These are phyloP conservation scores for Cataglyphis altisquamis DNA, from an alignment of 2,888 invertebrate species.

Conservation along the genomic window DNA sequence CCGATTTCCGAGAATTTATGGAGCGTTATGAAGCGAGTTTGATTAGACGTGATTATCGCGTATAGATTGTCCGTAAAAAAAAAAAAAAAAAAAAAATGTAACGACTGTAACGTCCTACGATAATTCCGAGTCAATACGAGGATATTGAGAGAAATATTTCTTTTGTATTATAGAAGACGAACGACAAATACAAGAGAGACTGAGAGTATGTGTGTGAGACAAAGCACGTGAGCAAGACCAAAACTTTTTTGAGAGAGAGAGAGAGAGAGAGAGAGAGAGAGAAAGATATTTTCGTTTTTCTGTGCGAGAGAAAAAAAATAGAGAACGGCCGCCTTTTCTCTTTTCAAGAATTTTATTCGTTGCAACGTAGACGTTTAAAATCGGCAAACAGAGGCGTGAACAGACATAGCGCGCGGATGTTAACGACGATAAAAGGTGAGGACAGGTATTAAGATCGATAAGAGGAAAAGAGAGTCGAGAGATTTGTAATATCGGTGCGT, in stretches of 20 bases:
- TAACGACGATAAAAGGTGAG: neutral
- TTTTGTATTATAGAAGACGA: slow-evolving; percentile 32
- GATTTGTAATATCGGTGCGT: slow-evolving; percentile 77
- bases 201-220: slow-evolving; percentile 33
- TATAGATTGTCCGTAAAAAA: neutral
- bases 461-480: slow-evolving; percentile 22
- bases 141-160: slow-evolving; percentile 4
- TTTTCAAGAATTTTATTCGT: slow-evolving; percentile 16
- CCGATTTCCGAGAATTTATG: slow-evolving; percentile 19
- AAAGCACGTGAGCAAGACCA: neutral
- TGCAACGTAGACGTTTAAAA: slow-evolving; percentile 10
- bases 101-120: slow-evolving; percentile 36
- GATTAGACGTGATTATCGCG: neutral
- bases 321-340: slow-evolving; percentile 23
- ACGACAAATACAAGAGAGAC: slow-evolving; percentile 19
- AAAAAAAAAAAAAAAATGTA: neutral
- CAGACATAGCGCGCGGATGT: slow-evolving; percentile 16
- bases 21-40: slow-evolving; percentile 25
- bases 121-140: slow-evolving; percentile 28
- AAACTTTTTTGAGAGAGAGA: slow-evolving; percentile 12
- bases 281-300: slow-evolving; percentile 14
- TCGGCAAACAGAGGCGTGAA: slow-evolving; percentile 15
- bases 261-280: slow-evolving; percentile 1
- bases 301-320: neutral
- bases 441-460: slow-evolving; percentile 12